phyloP scores from a whole-genome alignment of 2,888 invertebrate species.

The Thalpophila matura region DNA sequence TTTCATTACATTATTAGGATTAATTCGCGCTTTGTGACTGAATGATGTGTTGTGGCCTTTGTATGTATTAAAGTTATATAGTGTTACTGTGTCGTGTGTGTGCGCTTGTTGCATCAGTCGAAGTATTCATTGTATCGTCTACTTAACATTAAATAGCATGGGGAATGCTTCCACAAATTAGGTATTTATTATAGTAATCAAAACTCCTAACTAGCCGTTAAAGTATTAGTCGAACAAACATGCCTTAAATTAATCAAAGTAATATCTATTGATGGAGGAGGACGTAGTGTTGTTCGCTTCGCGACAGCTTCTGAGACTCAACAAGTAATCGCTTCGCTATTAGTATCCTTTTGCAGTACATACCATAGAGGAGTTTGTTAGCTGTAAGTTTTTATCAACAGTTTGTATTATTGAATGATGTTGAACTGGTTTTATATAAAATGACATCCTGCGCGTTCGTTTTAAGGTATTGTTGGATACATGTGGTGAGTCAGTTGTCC shows the following conservation, averaged over 20 bases:
- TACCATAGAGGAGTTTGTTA: conserved; percentile 83
- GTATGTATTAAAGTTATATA: conserved; percentile 85
- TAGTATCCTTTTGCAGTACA: conserved; percentile 73
- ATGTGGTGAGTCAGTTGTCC: conserved; percentile 85
- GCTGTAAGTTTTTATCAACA: conserved; percentile 88
- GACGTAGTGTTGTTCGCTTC: conserved; percentile 69
- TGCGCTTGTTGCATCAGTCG: conserved; percentile 87
- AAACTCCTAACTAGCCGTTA: conserved; percentile 80
- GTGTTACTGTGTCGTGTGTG: conserved; percentile 82
- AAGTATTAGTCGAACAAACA: conserved; percentile 81
- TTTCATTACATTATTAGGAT: conserved; percentile 78
- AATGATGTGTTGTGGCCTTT: conserved; percentile 91
- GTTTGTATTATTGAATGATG: conserved; percentile 86
- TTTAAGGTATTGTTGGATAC: conserved; percentile 75
- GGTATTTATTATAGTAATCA: conserved; percentile 77
- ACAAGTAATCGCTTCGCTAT: conserved; percentile 78
- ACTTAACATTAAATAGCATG: conserved; percentile 76
- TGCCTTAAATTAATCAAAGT: conserved; percentile 79
- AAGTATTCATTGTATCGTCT: conserved; percentile 78
- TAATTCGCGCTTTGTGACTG: conserved; percentile 89
- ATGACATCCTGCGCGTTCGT: conserved; percentile 89
- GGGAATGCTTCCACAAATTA: conserved; percentile 85
- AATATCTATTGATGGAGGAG: conserved; percentile 54
- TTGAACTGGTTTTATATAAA: conserved; percentile 85
- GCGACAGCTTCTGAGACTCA: conserved; percentile 68